These are phyloP conservation scores for Anguilla megastoma DNA, from an alignment of 2,797 vertebrate species.

Conservation along the genomic window DNA sequence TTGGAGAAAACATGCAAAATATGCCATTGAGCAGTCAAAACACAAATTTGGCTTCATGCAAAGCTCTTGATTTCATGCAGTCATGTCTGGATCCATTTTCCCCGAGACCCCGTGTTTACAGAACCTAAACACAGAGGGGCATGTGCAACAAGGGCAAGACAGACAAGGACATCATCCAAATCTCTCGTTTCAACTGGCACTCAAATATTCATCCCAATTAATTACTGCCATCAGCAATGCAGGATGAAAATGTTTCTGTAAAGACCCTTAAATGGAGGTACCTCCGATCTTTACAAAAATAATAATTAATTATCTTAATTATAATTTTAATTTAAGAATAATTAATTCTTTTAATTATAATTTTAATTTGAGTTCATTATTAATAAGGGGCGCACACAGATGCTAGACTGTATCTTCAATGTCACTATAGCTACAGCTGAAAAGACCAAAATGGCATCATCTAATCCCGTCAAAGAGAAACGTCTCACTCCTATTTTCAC, in stretches of 20 bases:
- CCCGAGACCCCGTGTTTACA: not conserved
- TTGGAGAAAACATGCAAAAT: not conserved
- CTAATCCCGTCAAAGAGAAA: not conserved
- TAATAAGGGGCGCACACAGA: not conserved
- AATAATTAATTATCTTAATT: not conserved
- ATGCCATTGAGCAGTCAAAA: not conserved
- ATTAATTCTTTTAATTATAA: too few species aligned
- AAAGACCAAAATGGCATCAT: not conserved
- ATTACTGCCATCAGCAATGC: slow-evolving; percentile 19
- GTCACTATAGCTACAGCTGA: not conserved
- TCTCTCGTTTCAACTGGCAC: not conserved
- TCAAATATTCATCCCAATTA: slow-evolving; percentile 10
- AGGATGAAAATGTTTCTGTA: slow-evolving; percentile 25
- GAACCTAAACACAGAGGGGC: too few species aligned
- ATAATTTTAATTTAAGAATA: not conserved
- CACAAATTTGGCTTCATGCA: not conserved
- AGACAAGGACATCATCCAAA: not conserved
- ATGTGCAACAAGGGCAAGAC: not conserved
- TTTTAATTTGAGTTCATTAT: not conserved
- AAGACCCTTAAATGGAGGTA: not conserved
- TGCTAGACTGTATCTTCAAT: not conserved
- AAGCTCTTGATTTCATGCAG: not conserved
- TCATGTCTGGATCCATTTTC: not conserved
- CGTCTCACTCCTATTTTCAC: not conserved
- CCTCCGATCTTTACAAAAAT: not conserved